phyloP scores from a whole-genome alignment of 2,888 invertebrate species.

The Himalopsyche japonica region DNA sequence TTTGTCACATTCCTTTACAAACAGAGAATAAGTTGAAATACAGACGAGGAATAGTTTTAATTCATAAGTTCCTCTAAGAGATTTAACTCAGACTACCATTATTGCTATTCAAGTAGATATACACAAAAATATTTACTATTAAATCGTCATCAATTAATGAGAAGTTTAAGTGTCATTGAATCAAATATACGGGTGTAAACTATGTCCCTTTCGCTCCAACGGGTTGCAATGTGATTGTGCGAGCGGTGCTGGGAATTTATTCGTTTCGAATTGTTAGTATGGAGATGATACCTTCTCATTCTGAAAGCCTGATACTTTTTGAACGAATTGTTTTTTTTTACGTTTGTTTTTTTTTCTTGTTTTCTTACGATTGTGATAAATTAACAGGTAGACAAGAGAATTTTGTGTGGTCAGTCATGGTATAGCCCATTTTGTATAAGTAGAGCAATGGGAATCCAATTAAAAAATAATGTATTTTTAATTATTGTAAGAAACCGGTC shows the following conservation, averaged over 20 bases:
- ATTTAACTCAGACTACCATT: too few relatives aligned
- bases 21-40: too few relatives aligned
- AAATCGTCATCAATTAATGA: not conserved
- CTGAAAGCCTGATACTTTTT: slow-evolving; percentile 11
- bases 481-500: too few relatives aligned
- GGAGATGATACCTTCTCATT: slow-evolving; percentile 26
- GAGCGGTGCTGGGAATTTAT: slow-evolving; percentile 18
- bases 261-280: slow-evolving; percentile 24
- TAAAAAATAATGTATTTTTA: too few relatives aligned
- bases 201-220: slow-evolving; percentile 4
- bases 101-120: too few relatives aligned
- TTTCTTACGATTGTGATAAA: slow-evolving; percentile 28
- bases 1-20: too few relatives aligned
- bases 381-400: slow-evolving; percentile 25
- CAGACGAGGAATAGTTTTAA: too few relatives aligned
- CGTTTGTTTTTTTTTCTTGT: slow-evolving; percentile 5
- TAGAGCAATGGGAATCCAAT: not conserved
- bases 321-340: slow-evolving; percentile 27
- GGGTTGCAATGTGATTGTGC: not conserved
- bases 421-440: not conserved
- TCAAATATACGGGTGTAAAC: slow-evolving; percentile 5
- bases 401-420: not conserved
- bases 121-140: not conserved
- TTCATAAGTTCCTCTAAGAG: too few relatives aligned
- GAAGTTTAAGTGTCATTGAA: not conserved